These are phyloP conservation scores for Zoanthus sansibaricus DNA, from an alignment of 92 coral and sea anemone genomes.

Conservation along the genomic window DNA sequence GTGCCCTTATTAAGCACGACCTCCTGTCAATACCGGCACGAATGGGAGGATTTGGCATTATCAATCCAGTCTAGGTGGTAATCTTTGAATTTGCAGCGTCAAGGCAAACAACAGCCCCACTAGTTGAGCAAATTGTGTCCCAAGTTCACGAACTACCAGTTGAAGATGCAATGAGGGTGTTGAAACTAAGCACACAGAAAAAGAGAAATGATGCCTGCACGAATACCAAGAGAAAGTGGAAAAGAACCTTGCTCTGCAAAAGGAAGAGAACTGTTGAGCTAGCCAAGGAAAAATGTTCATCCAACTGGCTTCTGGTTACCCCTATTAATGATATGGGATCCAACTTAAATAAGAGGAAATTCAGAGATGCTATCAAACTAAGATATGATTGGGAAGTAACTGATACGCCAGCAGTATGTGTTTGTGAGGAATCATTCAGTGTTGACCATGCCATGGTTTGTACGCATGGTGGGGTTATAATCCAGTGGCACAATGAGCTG, in stretches of 20 bases:
- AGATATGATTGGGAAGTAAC: conserved; percentile 63
- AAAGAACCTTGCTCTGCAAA: conserved; percentile 17
- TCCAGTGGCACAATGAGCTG: conserved; percentile 45
- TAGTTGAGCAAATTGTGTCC: background rate
- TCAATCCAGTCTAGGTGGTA: background rate
- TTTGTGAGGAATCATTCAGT: conserved; percentile 11
- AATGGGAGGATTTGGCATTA: background rate
- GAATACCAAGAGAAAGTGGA: conserved; percentile 10
- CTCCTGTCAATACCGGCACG: background rate
- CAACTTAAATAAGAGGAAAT: conserved; percentile 61
- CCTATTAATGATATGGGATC: background rate
- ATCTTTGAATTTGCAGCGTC: background rate
- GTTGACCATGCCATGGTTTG: conserved; percentile 55
- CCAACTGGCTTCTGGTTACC: conserved; percentile 54
- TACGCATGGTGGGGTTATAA: conserved; percentile 37
- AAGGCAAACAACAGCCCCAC: conserved; percentile 10
- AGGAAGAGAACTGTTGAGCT: conserved; percentile 46
- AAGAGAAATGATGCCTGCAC: conserved; percentile 14
- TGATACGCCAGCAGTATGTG: conserved; percentile 43
- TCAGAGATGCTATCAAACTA: conserved; percentile 60
- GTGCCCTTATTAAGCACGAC: background rate
- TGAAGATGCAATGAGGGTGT: conserved; percentile 8
- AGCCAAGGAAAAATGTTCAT: conserved; percentile 47
- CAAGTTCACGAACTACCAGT: background rate
- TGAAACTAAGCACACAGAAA: background rate